Conservation (phyloP, 2,888 invertebrate species). For the Heliconius aoede region DNA sequence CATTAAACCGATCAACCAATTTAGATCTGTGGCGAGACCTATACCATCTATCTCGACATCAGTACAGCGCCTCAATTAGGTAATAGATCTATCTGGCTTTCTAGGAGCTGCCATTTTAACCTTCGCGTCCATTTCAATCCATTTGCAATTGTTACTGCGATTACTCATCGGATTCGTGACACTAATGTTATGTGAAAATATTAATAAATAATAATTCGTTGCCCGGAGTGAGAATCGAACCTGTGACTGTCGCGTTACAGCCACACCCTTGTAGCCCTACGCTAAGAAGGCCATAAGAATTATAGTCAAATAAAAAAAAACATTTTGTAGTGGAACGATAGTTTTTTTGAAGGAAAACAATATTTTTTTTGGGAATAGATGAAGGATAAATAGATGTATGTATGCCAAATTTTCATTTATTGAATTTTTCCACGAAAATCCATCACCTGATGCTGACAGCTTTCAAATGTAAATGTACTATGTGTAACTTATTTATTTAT, state of each 20-base stretch:
- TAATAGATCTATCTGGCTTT: constrained; percentile 5
- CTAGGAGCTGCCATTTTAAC: constrained; percentile 13
- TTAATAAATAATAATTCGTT: no score
- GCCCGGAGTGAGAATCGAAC: no score
- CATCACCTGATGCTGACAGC: background rate
- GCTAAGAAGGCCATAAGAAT: no score
- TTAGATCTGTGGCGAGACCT: background rate
- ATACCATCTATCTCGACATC: constrained; percentile 16
- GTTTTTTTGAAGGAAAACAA: background rate
- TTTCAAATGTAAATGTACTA: background rate
- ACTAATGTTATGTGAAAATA: background rate
- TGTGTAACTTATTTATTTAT: background rate
- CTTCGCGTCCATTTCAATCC: background rate
- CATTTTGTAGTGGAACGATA: background rate
- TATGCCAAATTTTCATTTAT: background rate
- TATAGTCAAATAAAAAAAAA: constrained; percentile 5
- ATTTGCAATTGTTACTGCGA: background rate
- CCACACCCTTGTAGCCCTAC: no score
- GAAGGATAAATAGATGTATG: background rate
- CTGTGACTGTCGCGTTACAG: no score
- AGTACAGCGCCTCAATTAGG: constrained; percentile 1
- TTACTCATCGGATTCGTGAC: background rate
- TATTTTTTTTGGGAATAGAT: background rate
- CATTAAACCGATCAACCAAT: constrained; percentile 17
- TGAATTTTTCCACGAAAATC: background rate